Evolutionary conservation across 1,140 invertebrate genomes (phyloP), one percentile per base, ranked within the genome.

Genomic region (Epicauta chinensis): DNA sequence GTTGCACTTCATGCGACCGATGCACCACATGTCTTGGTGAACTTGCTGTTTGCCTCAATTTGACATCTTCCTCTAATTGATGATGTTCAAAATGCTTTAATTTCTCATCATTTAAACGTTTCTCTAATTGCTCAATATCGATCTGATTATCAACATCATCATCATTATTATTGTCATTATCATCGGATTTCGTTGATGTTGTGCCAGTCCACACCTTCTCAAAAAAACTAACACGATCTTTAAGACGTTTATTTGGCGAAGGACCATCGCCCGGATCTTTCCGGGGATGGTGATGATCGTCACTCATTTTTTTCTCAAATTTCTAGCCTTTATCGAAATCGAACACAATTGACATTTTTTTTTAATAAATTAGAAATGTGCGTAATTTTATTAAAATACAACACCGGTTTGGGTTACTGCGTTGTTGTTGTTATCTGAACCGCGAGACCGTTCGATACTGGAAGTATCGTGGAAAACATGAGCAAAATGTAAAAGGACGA

Each of bases 201-300:
- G 31, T 34, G 5, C 80, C 78, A 15, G 77, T 77, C 82, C 84
- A 88, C 14, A 87, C 77, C 69, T 84, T 81, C 60, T 90, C 87
- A 68, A 84, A 89, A 67, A 87, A 87, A 43, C 74, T 81, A 47
- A 89, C 85, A 61, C 81, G 78, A 57, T 88, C 82, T 35, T 77
- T 74, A 10, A 88, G 74, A 35, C 80, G 72, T 63, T 69, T 69
- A n/a, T 46, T 47, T 13, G 48, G 35, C 2, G 60, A 55, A 13
- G 53, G 60, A 9, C 47, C 57, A 15, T 53, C 62, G 15, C 52
- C 54, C 12, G 51, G 53, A 17, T 59, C 55, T 44, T 57, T 58
- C 29, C 37, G 37, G 41, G 55, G 52, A 34, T 34, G 10, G 3
- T 34, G 10, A 34, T n/a, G 12, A 11, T 11, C 10, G 17, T 42